phyloP scores from a whole-genome alignment of 2,113 vertebrate species.

The Acrocephalus arundinaceus region DNA sequence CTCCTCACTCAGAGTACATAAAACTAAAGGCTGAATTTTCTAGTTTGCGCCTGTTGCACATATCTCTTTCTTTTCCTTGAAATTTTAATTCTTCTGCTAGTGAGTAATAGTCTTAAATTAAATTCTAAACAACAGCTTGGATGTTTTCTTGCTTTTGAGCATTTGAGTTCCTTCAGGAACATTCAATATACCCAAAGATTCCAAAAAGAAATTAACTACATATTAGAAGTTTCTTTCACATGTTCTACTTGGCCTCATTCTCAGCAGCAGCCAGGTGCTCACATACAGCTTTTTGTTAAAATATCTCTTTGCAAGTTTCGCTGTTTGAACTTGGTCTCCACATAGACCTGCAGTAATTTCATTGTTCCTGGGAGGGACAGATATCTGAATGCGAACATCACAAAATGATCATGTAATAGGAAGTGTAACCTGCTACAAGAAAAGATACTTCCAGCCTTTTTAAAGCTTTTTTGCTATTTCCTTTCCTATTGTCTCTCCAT shows the following conservation, averaged over 20 bases:
- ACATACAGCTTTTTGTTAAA: not conserved
- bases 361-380: not conserved
- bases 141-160: not conserved
- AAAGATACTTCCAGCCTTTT: not conserved
- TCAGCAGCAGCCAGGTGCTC: not conserved
- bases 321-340: not conserved
- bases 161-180: not conserved
- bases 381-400: not conserved
- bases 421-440: not conserved
- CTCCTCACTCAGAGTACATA: not conserved
- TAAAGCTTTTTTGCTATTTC: not conserved
- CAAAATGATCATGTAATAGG: conserved; percentile 4
- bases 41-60: not conserved
- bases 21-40: not conserved
- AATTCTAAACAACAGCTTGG: not conserved
- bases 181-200: not conserved
- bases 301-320: not conserved
- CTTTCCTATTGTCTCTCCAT: not conserved
- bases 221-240: conserved; percentile 1
- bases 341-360: not conserved
- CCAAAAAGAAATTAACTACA: not conserved
- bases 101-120: not conserved
- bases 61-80: not conserved
- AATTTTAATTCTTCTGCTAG: not conserved
- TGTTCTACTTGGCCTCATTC: not conserved